Evolutionary conservation across 2,888 invertebrate species (phyloP).

Genomic region (Netelia virgata): DNA sequence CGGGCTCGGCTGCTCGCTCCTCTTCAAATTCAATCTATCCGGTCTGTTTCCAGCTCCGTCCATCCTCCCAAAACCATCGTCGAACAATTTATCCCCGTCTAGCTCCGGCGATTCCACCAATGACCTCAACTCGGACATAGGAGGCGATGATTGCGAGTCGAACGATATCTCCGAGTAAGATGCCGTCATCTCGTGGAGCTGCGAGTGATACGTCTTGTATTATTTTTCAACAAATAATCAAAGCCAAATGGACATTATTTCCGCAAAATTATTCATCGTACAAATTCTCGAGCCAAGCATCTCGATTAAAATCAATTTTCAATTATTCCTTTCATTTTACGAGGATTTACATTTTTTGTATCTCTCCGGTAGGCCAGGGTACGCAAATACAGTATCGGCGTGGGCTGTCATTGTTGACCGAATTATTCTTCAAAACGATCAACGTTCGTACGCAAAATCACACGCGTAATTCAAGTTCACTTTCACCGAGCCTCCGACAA

Average conservation of each 20-base stretch:
- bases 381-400: no score
- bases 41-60: conserved; percentile 76
- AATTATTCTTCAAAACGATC: not conserved
- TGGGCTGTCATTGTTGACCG: not conserved
- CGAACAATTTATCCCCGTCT: conserved; percentile 80
- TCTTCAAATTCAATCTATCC: conserved; percentile 79
- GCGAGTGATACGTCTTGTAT: conserved; percentile 34
- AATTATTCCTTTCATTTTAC: no score
- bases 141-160: conserved; percentile 88
- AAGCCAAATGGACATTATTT: conserved; percentile 11
- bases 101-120: conserved; percentile 82
- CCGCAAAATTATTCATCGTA: not conserved
- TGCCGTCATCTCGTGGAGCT: conserved; percentile 89
- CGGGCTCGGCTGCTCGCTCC: conserved; percentile 70
- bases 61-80: conserved; percentile 78
- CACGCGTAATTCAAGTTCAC: no score
- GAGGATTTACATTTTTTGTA: no score
- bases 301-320: no score
- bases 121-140: conserved; percentile 80
- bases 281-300: no score
- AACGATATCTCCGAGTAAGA: conserved; percentile 93
- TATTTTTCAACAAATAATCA: no score
- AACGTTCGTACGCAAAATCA: not conserved
- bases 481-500: no score
- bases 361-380: no score